These are phyloP conservation scores for Phyllotreta striolata DNA, from an alignment of 2,888 invertebrate species.

Conservation along the genomic window DNA sequence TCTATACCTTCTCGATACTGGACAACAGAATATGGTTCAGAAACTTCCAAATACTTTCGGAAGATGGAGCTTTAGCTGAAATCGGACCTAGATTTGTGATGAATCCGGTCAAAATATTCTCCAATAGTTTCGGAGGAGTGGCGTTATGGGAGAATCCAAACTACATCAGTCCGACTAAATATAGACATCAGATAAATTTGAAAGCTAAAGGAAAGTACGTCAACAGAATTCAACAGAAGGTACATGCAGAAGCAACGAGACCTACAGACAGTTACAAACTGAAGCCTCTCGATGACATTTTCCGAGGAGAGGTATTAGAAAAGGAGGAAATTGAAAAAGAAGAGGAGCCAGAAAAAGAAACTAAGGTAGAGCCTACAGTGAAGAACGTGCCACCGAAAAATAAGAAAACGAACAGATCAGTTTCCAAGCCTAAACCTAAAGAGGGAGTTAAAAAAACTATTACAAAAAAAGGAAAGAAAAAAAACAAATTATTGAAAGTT, in stretches of 20 bases:
- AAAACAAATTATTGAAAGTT: background rate
- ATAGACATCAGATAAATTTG: slow-evolving; percentile 68
- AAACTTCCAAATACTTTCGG: slow-evolving; percentile 96
- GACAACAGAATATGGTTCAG: slow-evolving; percentile 98
- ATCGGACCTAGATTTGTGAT: slow-evolving; percentile 89
- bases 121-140: slow-evolving; percentile 91
- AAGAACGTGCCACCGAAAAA: background rate
- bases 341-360: slow-evolving; percentile 2
- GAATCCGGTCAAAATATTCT: slow-evolving; percentile 93
- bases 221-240: slow-evolving; percentile 81
- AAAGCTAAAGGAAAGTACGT: slow-evolving; percentile 69
- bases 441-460: background rate
- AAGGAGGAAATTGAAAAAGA: slow-evolving; percentile 61
- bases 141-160: slow-evolving; percentile 93
- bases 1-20: slow-evolving; percentile 88
- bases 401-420: background rate
- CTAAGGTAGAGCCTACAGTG: background rate
- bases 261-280: slow-evolving; percentile 78
- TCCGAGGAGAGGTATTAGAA: slow-evolving; percentile 68
- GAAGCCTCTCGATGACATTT: slow-evolving; percentile 78
- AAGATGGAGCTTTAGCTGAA: slow-evolving; percentile 95
- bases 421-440: background rate
- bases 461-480: slow-evolving; percentile 3
- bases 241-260: slow-evolving; percentile 74
- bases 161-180: slow-evolving; percentile 90